Percentiles rank a stretch among this genome's conserved stretches.
Conservation (phyloP, 2,797 vertebrate genomes). For the Tragopan temminckii region DNA sequence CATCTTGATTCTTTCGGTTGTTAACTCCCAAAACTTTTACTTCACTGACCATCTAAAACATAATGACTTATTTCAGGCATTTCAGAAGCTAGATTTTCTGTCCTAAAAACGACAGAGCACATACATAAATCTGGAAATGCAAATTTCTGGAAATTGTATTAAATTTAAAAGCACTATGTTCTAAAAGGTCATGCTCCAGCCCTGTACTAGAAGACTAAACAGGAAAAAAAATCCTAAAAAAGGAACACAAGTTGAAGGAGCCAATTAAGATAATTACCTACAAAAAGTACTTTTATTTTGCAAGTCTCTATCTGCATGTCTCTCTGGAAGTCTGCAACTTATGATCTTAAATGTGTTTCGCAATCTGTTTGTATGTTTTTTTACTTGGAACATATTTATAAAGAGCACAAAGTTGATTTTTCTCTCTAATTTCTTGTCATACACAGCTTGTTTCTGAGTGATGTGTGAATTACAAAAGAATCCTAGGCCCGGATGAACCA, state of each 20-base stretch:
- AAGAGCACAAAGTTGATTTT: background rate
- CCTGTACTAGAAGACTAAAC: background rate
- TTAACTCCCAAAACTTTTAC: background rate
- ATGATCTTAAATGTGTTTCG: conserved; percentile 64
- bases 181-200: background rate
- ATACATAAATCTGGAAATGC: background rate
- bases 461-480: conserved; percentile 11
- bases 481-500: background rate
- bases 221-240: background rate
- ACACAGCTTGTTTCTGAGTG: conserved; percentile 25
- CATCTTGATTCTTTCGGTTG: background rate
- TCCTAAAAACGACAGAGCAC: background rate
- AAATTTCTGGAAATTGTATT: background rate
- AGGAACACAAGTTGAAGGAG: background rate
- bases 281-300: conserved; percentile 45
- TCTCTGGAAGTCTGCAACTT: conserved; percentile 41
- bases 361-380: conserved; percentile 64
- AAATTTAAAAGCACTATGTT: background rate
- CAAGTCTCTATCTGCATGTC: conserved; percentile 19
- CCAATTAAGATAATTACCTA: conserved; percentile 60
- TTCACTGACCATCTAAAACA: background rate
- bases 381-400: conserved; percentile 24
- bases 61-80: background rate
- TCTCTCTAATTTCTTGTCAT: conserved; percentile 16
- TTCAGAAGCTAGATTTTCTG: background rate